Conservation (phyloP, 2,797 vertebrate species). For the Nyctalus aviator region DNA sequence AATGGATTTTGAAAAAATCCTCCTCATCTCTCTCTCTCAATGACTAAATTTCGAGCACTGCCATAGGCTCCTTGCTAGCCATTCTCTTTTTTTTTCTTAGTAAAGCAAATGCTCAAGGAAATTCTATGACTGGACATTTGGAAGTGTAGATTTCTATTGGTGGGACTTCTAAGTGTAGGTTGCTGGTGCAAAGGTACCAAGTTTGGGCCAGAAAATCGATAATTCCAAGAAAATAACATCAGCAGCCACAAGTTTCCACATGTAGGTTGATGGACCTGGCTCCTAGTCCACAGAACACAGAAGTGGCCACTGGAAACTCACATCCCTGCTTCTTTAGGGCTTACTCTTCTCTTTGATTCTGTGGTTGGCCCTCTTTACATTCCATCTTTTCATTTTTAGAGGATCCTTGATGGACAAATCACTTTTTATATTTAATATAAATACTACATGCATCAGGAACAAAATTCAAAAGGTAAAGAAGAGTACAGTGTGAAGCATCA, state of each 20-base stretch:
- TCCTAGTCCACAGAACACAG: neutral
- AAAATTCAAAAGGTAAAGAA: neutral
- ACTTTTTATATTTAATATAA: slow-evolving; percentile 50
- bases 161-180: neutral
- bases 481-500: neutral
- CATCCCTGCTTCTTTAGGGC: neutral
- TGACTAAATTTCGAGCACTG: neutral
- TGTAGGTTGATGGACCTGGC: too few species aligned
- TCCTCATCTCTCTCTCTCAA: neutral
- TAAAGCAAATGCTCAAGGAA: slow-evolving; percentile 16
- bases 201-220: neutral
- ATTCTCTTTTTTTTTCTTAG: slow-evolving; percentile 33
- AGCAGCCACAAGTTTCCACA: neutral
- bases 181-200: neutral
- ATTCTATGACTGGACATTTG: neutral
- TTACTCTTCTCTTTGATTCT: neutral
- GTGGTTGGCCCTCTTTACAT: neutral
- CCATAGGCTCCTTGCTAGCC: neutral
- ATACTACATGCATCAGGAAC: neutral
- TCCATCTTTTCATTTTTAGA: neutral
- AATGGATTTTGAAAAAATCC: slow-evolving; percentile 39
- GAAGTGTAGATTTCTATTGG: neutral
- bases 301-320: neutral
- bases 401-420: neutral
- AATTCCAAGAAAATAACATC: neutral